phyloP scores from a whole-genome alignment of 2,888 invertebrate species.

The Fissipunctia ypsillon region DNA sequence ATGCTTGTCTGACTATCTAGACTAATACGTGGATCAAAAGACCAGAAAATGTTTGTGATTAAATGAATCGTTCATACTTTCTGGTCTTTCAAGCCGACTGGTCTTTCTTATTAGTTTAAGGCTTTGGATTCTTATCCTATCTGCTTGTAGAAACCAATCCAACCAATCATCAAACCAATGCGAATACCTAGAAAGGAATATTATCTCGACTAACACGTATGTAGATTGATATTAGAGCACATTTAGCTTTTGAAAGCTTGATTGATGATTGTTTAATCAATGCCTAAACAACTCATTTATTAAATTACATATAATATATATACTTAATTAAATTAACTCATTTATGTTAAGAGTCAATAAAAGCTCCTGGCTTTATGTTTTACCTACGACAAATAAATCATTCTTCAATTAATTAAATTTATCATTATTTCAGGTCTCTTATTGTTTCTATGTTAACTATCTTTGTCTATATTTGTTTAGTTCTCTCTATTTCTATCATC shows the following conservation, averaged over 20 bases:
- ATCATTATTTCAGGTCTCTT: not conserved
- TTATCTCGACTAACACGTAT: not conserved
- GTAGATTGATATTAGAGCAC: constrained; percentile 1
- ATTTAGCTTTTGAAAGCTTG: constrained; percentile 32
- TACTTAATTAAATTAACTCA: no score
- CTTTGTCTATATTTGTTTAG: not conserved
- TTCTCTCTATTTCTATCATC: not conserved
- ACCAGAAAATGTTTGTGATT: constrained; percentile 3
- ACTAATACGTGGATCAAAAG: not conserved
- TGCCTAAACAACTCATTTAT: constrained; percentile 25
- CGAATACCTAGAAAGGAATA: not conserved
- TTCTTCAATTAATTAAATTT: not conserved
- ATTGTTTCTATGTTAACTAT: not conserved
- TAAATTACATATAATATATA: no score
- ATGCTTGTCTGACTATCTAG: not conserved
- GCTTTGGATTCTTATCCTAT: not conserved
- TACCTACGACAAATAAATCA: not conserved
- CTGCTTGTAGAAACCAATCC: no score
- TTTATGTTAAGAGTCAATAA: constrained; percentile 10
- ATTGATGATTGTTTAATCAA: constrained; percentile 31
- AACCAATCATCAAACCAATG: not conserved
- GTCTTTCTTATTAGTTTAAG: not conserved
- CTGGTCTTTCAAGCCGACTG: not conserved
- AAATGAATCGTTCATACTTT: not conserved
- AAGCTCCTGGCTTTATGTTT: not conserved